phyloP scores from a whole-genome alignment of 2,888 invertebrate genomes.

The Netelia inedita region DNA sequence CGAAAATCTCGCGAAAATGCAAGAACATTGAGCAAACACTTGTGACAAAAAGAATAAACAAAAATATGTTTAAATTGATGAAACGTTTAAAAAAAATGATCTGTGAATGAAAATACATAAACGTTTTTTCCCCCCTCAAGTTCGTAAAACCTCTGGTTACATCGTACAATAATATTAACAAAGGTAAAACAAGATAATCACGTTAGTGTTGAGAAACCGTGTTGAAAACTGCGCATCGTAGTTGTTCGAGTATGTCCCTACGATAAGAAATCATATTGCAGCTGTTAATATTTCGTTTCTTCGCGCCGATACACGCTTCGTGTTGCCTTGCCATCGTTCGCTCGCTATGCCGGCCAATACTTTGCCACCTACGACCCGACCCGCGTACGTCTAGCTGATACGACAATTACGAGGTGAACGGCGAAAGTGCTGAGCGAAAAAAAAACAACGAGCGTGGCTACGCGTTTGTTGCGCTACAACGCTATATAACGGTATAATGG shows the following conservation, averaged over 20 bases:
- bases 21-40: too few species aligned
- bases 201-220: too few species aligned
- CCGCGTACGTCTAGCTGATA: background rate
- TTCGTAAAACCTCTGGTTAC: too few species aligned
- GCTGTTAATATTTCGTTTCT: background rate
- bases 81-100: too few species aligned
- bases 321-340: background rate
- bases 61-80: too few species aligned
- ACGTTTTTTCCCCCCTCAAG: too few species aligned
- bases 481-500: background rate
- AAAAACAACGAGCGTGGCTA: background rate
- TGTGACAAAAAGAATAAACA: too few species aligned
- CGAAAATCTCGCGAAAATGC: too few species aligned
- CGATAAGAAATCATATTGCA: constrained; percentile 16
- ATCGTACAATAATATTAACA: too few species aligned
- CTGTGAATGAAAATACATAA: too few species aligned
- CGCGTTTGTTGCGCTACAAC: background rate
- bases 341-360: constrained; percentile 13
- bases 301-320: background rate
- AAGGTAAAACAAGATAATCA: too few species aligned
- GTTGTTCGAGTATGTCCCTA: background rate
- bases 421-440: constrained; percentile 2
- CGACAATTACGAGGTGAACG: background rate
- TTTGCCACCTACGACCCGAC: constrained; percentile 21
- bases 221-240: constrained; percentile 6